Evolutionary conservation across 2,797 vertebrate genomes (phyloP), one percentile per base, ranked within the genome.

Genomic region (Sphenodon punctatus): DNA sequence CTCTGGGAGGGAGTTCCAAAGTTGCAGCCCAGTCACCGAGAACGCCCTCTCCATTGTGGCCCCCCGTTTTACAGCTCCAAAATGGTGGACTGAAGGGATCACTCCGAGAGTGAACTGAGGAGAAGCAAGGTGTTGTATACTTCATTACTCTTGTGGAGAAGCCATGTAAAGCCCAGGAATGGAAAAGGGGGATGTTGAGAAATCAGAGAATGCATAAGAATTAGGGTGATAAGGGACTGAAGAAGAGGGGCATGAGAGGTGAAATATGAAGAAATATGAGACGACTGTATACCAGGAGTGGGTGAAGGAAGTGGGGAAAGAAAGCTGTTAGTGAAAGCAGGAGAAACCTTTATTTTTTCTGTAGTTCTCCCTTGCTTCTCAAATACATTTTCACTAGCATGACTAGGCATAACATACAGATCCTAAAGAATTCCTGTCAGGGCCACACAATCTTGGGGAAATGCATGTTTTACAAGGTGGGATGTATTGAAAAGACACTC

Each of bases 361-460:
- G 56, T 70, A 84, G 45, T 7, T 64, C 72, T 64, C 30, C 45
- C 80, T 65, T 80, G 46, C 38, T 86, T 89, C 72, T 38, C 81
- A 82, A 72, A 75, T 55, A 43, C 5, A 80, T 42, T 80, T 73
- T 67, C 78, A 65, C 41, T 11, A 70, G 51, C 82, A 88, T 80
- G 30, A 43, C 49, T 76, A 51, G 27, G 80, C 7, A 85, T 75
- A 78, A 65, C 34, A 32, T n/a, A 23, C 20, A 79, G 65, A 76
- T 79, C 60, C 73, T 82, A 84, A 75, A 32, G 34, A 92, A 80
- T 82, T 85, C 82, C 84, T 84, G 75, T 5, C 82, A 84, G 60
- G 80, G 75, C 87, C 79, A 87, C 69, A 75, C 84, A 69, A 74
- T 87, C 64, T 30, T 78, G 73, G 76, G 60, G 65, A 86, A 84